Evolutionary conservation across 2,797 vertebrate species (phyloP), one percentile per base, ranked within the genome.

Genomic region (Oophaga sylvatica): DNA sequence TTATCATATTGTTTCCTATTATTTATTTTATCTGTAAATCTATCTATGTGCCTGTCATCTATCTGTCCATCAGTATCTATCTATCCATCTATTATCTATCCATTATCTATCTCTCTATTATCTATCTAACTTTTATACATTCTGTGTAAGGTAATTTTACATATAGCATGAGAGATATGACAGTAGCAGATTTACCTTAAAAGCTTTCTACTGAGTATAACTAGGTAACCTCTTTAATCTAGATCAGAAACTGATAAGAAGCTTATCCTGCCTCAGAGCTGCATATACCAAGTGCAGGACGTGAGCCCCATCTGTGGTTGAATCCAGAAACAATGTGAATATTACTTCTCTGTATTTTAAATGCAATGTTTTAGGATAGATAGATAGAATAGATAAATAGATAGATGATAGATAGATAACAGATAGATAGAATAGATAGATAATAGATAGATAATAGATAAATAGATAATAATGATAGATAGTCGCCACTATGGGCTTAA

Each of bases 211-310:
- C 81, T n/a, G 10, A 29, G 35, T 71, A 57, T 16, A n/a, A 85
- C 89, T 90, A 92, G 94, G 90, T 92, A 95, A 96, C 93, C 95
- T 96, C 90, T 95, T 93, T 91, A 93, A 93, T 93, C 85, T 91
- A 94, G 93, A 93, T 92, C 88, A 91, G 91, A 90, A 93, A 94
- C 94, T 95, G 94, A 95, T 94, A 94, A 93, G 93, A 95, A 91
- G 88, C 93, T 92, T 93, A 91, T 91, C 92, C 91, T 93, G 92
- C 93, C 90, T 92, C 87, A 89, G 90, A 90, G 88, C 91, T 91
- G 92, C 90, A 41, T 3, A 91, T 11, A 65, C 91, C 87, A 48
- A 31, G 91, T 90, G 91, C 86, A 89, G 90, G 79, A 90, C 90
- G 88, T 80, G 90, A 73, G 85, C 83, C 83, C 89, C 80, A 82